Conservation (phyloP, 2,113 vertebrate species). For the Nibea coibor region DNA sequence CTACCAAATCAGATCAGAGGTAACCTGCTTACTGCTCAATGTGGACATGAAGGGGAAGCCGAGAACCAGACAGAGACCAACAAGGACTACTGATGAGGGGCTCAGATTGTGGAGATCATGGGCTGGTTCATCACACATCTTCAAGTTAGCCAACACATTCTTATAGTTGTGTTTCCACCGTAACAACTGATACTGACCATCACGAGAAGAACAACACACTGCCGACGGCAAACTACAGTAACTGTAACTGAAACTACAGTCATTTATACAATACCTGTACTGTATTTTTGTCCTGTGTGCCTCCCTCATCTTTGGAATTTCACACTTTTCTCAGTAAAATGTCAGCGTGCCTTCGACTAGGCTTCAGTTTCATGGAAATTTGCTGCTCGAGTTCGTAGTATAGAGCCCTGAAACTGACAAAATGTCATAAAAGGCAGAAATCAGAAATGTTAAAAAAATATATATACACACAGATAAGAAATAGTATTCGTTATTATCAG, state of each 20-base stretch:
- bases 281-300: neutral
- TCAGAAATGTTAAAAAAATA: too few species aligned
- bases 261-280: neutral
- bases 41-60: neutral
- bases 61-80: neutral
- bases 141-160: neutral
- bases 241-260: too few species aligned
- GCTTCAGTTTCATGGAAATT: too few species aligned
- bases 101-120: neutral
- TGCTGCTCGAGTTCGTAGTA: too few species aligned
- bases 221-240: neutral
- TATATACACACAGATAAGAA: too few species aligned
- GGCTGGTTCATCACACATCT: neutral
- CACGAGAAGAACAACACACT: neutral
- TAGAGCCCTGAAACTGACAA: too few species aligned
- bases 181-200: neutral
- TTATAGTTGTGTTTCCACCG: neutral
- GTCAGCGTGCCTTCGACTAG: neutral
- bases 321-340: neutral
- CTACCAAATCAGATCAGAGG: slow-evolving; percentile 10
- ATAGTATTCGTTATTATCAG: too few species aligned
- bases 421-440: too few species aligned
- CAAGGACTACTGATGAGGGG: neutral
- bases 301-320: neutral
- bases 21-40: neutral